phyloP scores from a whole-genome alignment of 1,140 invertebrate genomes.

The Tetramorium alpestre region DNA sequence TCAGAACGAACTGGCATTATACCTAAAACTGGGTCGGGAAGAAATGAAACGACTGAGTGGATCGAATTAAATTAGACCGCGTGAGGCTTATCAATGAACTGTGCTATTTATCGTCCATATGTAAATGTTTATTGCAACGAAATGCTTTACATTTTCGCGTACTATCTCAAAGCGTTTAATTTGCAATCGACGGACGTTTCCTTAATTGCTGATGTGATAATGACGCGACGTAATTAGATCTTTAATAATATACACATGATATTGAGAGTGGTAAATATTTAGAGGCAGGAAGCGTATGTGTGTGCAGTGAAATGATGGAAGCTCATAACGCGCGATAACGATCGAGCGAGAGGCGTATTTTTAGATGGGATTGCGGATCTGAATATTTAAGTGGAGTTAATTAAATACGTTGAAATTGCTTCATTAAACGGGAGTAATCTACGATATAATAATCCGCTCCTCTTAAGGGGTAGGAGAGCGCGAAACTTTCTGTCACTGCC shows the following conservation, averaged over 20 bases:
- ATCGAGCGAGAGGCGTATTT: conserved; percentile 27
- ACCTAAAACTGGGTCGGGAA: background rate
- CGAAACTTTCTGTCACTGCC: conserved; percentile 56
- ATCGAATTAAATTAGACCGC: background rate
- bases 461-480: conserved; percentile 17
- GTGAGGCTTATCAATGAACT: background rate
- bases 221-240: background rate
- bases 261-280: conserved; percentile 20
- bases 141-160: background rate
- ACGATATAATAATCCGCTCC: conserved; percentile 57
- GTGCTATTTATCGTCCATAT: background rate
- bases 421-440: conserved; percentile 61
- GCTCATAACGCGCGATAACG: background rate
- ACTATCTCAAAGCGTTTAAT: conserved; percentile 3
- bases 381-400: conserved; percentile 61
- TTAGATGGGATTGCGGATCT: conserved; percentile 35
- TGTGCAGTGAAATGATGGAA: background rate
- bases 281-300: background rate
- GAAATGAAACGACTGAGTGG: background rate
- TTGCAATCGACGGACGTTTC: background rate
- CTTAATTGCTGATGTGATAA: background rate
- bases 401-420: conserved; percentile 62
- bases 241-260: conserved; percentile 14
- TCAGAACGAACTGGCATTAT: conserved; percentile 7
- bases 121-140: conserved; percentile 13